Evolutionary conservation across 2,113 vertebrate species (phyloP), one percentile per base, ranked within the genome.

Genomic region (Nothocercus julius): DNA sequence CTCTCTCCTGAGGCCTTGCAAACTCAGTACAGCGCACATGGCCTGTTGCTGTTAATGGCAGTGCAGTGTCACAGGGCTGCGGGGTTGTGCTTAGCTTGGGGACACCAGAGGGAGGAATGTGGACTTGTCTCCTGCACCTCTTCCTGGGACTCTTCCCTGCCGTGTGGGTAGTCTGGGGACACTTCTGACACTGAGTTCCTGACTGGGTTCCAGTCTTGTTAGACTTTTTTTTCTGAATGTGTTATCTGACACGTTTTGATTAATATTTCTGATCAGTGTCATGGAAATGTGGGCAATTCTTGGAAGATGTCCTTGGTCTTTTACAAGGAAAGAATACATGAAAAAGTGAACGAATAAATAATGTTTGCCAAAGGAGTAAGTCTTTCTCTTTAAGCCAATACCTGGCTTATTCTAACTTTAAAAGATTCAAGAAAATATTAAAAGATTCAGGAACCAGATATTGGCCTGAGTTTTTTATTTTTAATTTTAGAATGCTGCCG

Each of bases 41-140:
- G 11, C 5, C 32, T 38, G 38, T 32, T 42, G 3, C 1, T 34
- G 47, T n/a, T 40, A 54, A 5, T 38, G 56, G 49, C 62, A 44
- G 1, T 19, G 8, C 32, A 18, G 67, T 11, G 2, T 28, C 9
- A 11, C 4, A 32, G 58, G 45, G 7, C 53, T 19, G 2, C 5
- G 17, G 21, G 54, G 21, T 34, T 16, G 13, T 15, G 6, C 44
- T 32, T 56, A 53, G 8, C 6, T 0, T 0, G 5, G 2, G 7
- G 45, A 10, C 17, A 38, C 17, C 21, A 47, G 36, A 61, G 38
- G 53, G 40, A 7, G 14, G 40, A 70, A 34, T 1, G 1, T 7
- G 61, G 22, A 7, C 49, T 54, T 51, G 44, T 68, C 30, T 8
- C 61, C 45, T 5, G 5, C 51, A 70, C 17, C 64, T 24, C 28